Evolutionary conservation across 1,140 invertebrate genomes (phyloP), one percentile per base, ranked within the genome.

Genomic region (Lepidurus apus): DNA sequence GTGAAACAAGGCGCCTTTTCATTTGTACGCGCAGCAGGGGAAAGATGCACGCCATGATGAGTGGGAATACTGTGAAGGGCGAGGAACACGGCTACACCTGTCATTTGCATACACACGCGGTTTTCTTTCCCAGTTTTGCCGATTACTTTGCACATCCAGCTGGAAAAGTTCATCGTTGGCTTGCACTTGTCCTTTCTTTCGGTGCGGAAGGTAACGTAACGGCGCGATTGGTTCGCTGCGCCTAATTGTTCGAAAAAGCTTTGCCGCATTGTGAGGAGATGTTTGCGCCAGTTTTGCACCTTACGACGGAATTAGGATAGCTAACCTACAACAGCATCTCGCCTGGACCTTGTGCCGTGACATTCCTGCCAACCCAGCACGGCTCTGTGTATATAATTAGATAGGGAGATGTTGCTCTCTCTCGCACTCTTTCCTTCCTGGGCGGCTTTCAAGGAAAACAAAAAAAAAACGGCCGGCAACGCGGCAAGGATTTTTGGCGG

Each of bases 281-380:
- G 53, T 65, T 65, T 21, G 17, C 21, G 53, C 13, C 6, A n/a
- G 17, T 13, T 65, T 65, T 65, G 3, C 53, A 65, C 53, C 53
- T 65, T 65, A 17, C 53, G 53, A 65, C 53, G 53, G 53, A 65
- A 65, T 65, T 65, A 65, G 53, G 53, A 21, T 65, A 21, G 34
- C 3, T 4, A 34, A 13, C 17, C 53, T 65, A n/a, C 53, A n/a
- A n/a, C 53, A 21, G n/a, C 53, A 13, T 65, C 53, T 65, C 53
- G 9, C 53, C 53, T 65, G 34, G 34, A 34, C 34, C 34, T 34
- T 34, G 3, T 34, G 34, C 34, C 21, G 53, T 21, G 53, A 65
- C 53, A 65, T 65, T 65, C 53, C 53, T n/a, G 3, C 4, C 53
- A 13, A 65, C 17, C 17, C 53, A n/a, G 17, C 53, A 13, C 17